These are phyloP conservation scores for Aromia moschata DNA, from an alignment of 2,888 invertebrate genomes.

Conservation along the genomic window DNA sequence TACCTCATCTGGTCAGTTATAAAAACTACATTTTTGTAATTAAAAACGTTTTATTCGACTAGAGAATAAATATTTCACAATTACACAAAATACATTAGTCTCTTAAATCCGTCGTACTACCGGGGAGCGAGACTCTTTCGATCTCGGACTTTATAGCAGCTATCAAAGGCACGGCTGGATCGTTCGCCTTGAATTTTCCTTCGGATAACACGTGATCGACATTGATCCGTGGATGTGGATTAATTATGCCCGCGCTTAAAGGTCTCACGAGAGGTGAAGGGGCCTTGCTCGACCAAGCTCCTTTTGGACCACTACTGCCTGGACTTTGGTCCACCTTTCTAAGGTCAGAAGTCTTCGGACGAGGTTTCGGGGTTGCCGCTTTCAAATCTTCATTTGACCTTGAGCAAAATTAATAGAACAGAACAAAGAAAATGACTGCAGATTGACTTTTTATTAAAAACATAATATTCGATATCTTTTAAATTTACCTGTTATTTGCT, in stretches of 20 bases:
- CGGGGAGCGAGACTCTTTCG: slow-evolving; percentile 60
- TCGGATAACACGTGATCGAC: slow-evolving; percentile 68
- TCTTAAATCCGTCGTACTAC: slow-evolving; percentile 57
- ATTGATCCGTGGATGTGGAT: slow-evolving; percentile 63
- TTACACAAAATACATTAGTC: slow-evolving; percentile 32
- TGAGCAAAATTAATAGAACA: slow-evolving; percentile 5
- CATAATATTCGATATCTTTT: too few species aligned
- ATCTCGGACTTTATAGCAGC: slow-evolving; percentile 83
- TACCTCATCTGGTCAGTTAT: too few species aligned
- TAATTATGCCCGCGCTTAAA: slow-evolving; percentile 73
- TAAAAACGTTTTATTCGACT: slow-evolving; percentile 13
- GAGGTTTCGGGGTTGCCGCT: slow-evolving; percentile 45
- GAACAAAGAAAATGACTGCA: too few species aligned
- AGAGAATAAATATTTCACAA: slow-evolving; percentile 12
- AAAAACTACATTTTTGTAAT: too few species aligned
- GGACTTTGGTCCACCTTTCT: slow-evolving; percentile 54
- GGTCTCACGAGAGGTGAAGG: slow-evolving; percentile 68
- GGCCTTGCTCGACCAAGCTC: slow-evolving; percentile 66
- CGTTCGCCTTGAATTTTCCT: slow-evolving; percentile 68
- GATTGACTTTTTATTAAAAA: too few species aligned
- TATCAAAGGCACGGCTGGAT: slow-evolving; percentile 85
- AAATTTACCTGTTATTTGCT: slow-evolving; percentile 45
- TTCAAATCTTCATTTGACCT: slow-evolving; percentile 45
- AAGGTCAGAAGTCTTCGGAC: slow-evolving; percentile 60
- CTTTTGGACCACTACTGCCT: slow-evolving; percentile 57